Evolutionary conservation across 2,113 vertebrate genomes (phyloP).

Genomic region (Lipophrys pholis): DNA sequence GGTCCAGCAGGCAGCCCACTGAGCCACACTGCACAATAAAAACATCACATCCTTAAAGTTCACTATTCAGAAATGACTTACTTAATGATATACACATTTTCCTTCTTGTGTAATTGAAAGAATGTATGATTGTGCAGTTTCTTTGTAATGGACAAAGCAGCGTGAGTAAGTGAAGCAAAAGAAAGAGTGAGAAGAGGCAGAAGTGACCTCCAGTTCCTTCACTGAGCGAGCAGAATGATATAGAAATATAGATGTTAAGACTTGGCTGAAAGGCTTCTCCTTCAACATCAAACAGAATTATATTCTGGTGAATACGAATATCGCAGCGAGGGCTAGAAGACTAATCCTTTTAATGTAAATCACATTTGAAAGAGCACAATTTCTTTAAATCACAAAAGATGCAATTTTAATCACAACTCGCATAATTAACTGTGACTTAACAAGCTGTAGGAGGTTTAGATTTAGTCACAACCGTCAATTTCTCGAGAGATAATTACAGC

Average conservation of each 20-base stretch:
- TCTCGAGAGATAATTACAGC: not conserved
- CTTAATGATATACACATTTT: slow-evolving; percentile 9
- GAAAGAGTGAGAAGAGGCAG: not conserved
- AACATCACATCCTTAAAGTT: slow-evolving; percentile 48
- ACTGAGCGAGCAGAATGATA: not conserved
- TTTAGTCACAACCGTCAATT: not conserved
- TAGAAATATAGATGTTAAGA: not conserved
- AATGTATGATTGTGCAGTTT: not conserved
- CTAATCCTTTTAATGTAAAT: not conserved
- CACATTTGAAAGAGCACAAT: not conserved
- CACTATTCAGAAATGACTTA: slow-evolving; percentile 25
- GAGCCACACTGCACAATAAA: slow-evolving; percentile 47
- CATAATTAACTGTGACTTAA: slow-evolving; percentile 3
- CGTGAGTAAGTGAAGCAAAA: not conserved
- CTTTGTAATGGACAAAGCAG: slow-evolving; percentile 2
- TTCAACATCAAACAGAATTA: slow-evolving; percentile 27
- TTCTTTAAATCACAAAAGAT: not conserved
- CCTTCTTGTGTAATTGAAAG: not conserved
- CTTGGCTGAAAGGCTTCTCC: slow-evolving; percentile 4
- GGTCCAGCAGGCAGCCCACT: slow-evolving; percentile 46
- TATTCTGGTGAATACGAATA: not conserved
- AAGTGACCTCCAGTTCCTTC: not conserved
- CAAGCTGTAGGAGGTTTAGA: not conserved
- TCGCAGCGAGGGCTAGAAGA: not conserved
- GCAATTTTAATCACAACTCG: not conserved